Evolutionary conservation across 2,113 vertebrate genomes (phyloP), one percentile per base, ranked within the genome.

Genomic region (Crotalus helleri): DNA sequence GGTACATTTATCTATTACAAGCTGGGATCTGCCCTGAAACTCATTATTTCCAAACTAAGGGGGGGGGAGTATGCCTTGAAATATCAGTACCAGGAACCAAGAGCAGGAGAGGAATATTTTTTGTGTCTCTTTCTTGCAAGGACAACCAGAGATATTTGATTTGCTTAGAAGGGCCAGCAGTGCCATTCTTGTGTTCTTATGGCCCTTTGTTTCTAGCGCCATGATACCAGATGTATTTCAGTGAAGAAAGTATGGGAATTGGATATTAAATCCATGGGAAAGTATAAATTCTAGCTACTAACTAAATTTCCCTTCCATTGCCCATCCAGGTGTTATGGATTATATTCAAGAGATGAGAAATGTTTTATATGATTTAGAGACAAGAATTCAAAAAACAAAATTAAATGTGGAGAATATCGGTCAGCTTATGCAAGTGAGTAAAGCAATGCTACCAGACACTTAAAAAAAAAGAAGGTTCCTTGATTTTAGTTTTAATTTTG

Each of bases 361-460:
- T 0, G 46, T 92, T 17, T 91, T 98, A 23, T 21, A 96, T 0
- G 93, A 97, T 85, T 90, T 98, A 88, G 96, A 98, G 88, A 96
- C 57, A 94, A 96, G 98, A 90, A 97, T 98, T 24, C 97, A 97
- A 69, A 97, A 55, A 85, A 89, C 96, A 0, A 98, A 98, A 94
- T 44, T 97, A 33, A 98, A 98, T 1, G 23, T 97, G 7, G 97
- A 97, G 7, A 93, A 1, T 0, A 97, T 98, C 89, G 88, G 10
- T 1, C 97, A 96, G 94, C 96, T 97, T 53, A 97, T 98, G 97
- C 92, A 97, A 96, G 98, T 98, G n/a, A 95, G 93, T 19, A 1
- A 61, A 8, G 74, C 39, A 4, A 58, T 92, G 58, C 29, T 49
- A 46, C 3, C 51, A 24, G 15, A 3, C 10, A 59, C 39, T 46